Percentiles rank a stretch among this genome's conserved stretches.
Conservation (phyloP, 2,888 invertebrate species). For the Trypoxylon attenuatum region DNA sequence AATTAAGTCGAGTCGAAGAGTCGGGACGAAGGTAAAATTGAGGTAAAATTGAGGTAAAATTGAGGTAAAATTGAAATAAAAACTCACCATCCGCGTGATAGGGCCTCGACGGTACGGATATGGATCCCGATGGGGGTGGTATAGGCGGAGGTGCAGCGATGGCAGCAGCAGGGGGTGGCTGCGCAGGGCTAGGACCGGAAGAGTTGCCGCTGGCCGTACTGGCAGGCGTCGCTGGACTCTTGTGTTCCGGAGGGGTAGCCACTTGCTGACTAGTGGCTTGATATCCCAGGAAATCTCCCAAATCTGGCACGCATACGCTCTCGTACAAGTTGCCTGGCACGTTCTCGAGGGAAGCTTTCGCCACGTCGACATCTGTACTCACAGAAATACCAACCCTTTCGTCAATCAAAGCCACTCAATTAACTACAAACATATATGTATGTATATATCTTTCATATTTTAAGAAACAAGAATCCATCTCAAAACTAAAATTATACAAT, state of each 20-base stretch:
- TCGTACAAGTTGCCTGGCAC: conserved; percentile 86
- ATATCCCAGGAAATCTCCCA: conserved; percentile 81
- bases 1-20: too few species aligned
- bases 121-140: conserved; percentile 50
- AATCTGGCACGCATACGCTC: conserved; percentile 86
- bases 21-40: too few species aligned
- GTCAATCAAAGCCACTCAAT: conserved; percentile 3
- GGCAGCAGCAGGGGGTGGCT: conserved; percentile 40
- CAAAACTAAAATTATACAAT: too few species aligned
- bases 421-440: too few species aligned
- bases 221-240: conserved; percentile 74
- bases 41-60: not conserved
- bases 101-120: conserved; percentile 56
- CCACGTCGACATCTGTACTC: conserved; percentile 84
- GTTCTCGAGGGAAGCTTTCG: conserved; percentile 83
- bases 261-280: conserved; percentile 62
- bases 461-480: too few species aligned
- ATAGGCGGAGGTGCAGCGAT: conserved; percentile 36
- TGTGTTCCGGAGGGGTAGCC: conserved; percentile 65
- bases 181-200: conserved; percentile 7
- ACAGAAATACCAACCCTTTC: conserved; percentile 49
- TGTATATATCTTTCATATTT: too few species aligned
- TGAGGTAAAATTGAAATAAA: not conserved
- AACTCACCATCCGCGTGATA: conserved; percentile 72
- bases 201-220: conserved; percentile 67